Evolutionary conservation across 2,888 invertebrate species (phyloP).

Genomic region (Noctua fimbriata): DNA sequence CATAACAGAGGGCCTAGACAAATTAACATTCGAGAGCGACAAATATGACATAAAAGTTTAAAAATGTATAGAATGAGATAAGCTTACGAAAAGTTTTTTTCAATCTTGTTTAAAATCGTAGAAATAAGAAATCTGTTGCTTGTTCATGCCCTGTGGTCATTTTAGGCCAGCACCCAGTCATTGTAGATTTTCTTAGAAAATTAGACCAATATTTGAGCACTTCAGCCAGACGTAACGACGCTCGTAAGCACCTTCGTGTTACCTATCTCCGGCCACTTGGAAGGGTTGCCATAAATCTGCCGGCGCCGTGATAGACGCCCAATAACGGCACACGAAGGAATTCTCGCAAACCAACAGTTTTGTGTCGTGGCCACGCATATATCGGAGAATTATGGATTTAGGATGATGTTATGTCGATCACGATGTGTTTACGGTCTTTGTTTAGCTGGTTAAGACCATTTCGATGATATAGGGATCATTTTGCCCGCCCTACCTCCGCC

Average conservation of each 20-base stretch:
- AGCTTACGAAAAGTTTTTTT: not conserved
- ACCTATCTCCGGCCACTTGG: constrained; percentile 31
- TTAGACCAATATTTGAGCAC: not conserved
- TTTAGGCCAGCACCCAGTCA: not conserved
- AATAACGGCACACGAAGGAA: constrained; percentile 27
- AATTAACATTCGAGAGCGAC: not conserved
- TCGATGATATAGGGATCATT: not conserved
- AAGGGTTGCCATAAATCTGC: constrained; percentile 56
- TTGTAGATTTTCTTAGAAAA: not conserved
- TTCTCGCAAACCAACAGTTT: constrained; percentile 40
- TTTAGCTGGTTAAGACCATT: not conserved
- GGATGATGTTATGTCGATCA: not conserved
- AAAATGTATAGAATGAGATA: not conserved
- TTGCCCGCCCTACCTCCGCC: no score
- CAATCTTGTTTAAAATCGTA: not conserved
- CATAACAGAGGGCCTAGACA: not conserved
- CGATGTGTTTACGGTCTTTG: constrained; percentile 7
- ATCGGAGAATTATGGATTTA: constrained; percentile 33
- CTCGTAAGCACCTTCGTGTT: constrained; percentile 34
- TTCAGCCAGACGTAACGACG: constrained; percentile 6
- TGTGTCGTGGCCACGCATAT: constrained; percentile 23
- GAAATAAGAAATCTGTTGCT: not conserved
- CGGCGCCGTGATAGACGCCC: constrained; percentile 23
- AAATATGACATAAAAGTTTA: not conserved
- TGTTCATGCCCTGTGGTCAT: not conserved